These are phyloP conservation scores for Thamnophis elegans DNA, from an alignment of 2,797 vertebrate species.

Conservation along the genomic window DNA sequence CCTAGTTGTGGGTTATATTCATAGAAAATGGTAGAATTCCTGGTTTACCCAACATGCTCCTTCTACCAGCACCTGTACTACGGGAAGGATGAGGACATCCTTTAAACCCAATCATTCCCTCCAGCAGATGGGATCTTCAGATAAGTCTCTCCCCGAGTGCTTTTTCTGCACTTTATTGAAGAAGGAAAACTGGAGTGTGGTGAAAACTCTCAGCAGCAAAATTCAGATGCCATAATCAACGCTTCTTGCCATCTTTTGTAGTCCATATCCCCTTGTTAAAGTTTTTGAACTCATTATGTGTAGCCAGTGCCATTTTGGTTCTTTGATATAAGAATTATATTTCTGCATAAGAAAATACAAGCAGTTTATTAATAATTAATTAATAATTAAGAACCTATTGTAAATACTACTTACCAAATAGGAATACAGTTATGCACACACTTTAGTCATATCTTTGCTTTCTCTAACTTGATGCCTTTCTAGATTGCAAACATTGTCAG, in stretches of 20 bases:
- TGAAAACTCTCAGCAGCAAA: not conserved
- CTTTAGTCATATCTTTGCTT: not conserved
- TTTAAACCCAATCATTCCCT: not conserved
- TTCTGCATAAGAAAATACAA: not conserved
- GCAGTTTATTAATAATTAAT: not conserved
- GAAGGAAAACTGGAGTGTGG: not conserved
- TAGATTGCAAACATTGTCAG: not conserved
- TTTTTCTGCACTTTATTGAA: not conserved
- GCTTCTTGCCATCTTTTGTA: not conserved
- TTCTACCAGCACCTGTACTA: not conserved
- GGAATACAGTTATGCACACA: not conserved
- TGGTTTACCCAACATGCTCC: not conserved
- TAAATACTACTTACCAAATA: not conserved
- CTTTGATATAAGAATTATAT: not conserved
- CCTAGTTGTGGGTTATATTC: not conserved
- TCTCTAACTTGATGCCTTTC: not conserved
- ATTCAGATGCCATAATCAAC: not conserved
- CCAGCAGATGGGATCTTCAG: not conserved
- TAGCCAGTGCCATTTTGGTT: not conserved
- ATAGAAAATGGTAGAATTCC: not conserved
- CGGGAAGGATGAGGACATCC: not conserved
- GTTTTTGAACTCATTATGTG: not conserved
- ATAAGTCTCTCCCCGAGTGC: not conserved
- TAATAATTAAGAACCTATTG: not conserved
- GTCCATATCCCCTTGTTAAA: not conserved